phyloP scores from a whole-genome alignment of 2,113 vertebrate genomes.

The Alexandromys fortis region DNA sequence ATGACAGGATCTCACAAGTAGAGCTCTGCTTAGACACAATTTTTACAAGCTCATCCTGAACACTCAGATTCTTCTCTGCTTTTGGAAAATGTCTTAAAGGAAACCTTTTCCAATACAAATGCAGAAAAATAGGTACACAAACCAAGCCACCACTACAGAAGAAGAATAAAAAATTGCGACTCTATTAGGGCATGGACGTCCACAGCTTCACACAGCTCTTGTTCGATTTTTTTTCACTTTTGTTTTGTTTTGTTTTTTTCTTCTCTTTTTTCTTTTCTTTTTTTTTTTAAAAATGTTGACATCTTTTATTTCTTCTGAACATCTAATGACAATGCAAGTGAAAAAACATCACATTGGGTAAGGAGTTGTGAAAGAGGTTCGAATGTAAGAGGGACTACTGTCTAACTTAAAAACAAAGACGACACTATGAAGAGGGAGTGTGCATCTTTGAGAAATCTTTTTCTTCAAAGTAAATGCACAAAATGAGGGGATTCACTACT shows the following conservation, averaged over 20 bases:
- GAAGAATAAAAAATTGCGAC: conserved; percentile 73
- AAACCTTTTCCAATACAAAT: conserved; percentile 79
- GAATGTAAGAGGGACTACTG: conserved; percentile 80
- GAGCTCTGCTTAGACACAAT: conserved; percentile 31
- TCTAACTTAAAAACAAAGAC: conserved; percentile 82
- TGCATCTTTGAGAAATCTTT: conserved; percentile 84
- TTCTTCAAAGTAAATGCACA: conserved; percentile 86
- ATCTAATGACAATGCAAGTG: conserved; percentile 75
- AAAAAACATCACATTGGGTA: conserved; percentile 79
- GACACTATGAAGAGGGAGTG: conserved; percentile 80
- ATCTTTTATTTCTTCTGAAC: conserved; percentile 68
- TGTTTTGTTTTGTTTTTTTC: neutral
- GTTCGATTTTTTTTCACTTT: conserved; percentile 54
- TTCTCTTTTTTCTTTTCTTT: conserved; percentile 44
- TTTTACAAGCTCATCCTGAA: conserved; percentile 69
- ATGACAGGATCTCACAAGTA: conserved; percentile 65
- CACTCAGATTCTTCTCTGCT: conserved; percentile 40
- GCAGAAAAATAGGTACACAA: conserved; percentile 80
- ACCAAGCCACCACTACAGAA: conserved; percentile 75
- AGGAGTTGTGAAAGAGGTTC: conserved; percentile 73
- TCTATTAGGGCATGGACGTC: conserved; percentile 81
- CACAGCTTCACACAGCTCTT: conserved; percentile 77
- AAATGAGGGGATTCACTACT: conserved; percentile 84
- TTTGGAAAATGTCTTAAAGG: conserved; percentile 72
- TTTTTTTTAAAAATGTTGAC: conserved; percentile 69